Base-by-base conservation (phyloP, 1,140 invertebrate genomes). In the Ladona fulva region DNA sequence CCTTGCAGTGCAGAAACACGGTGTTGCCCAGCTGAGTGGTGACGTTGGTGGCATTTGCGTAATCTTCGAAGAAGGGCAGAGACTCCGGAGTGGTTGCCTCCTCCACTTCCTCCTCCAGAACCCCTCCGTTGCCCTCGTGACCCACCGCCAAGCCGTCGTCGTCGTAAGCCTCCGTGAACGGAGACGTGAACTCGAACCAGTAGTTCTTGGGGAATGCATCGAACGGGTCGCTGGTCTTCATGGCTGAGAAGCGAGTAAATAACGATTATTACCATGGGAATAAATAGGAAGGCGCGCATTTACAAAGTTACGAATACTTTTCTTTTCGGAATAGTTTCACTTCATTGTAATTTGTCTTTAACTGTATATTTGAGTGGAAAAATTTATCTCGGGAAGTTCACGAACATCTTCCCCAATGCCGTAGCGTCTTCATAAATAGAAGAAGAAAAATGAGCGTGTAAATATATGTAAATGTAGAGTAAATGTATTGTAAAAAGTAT, bases 1-100 rank as follows among this genome's bases (percentile, higher is more conserved):
- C 90, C 80, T 89, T 86, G 82, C 92, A 93, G 80, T 92, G 91
- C 77, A 93, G 83, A 81, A 90, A 88, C 0, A 90, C 90, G 42
- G 88, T 87, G 25, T 87, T 88, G 0, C 91, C 90, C 5, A 92
- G 83, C 81, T 92, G 91, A 0, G 90, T 89, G 1, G 91, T 92
- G 80, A 92, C 88, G 82, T 92, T 92, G 74, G 88, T 87, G 24
- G 82, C 74, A 74, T 83, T 84, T 19, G 86, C 83, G 37, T 87
- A 86, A 80, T 90, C 89, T 79, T 90, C 89, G 81, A 91, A 91
- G 82, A 88, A 90, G 0, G 90, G 90, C 77, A 89, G 84, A 0
- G 89, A 87, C 78, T 90, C 89, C 22, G 88, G 85, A 10, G 87
- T 87, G 3, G 88, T 89, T 75, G 83, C 82, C 83, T 86, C 86